phyloP scores from a whole-genome alignment of 1,140 invertebrate species.

The Chymomyza costata region DNA sequence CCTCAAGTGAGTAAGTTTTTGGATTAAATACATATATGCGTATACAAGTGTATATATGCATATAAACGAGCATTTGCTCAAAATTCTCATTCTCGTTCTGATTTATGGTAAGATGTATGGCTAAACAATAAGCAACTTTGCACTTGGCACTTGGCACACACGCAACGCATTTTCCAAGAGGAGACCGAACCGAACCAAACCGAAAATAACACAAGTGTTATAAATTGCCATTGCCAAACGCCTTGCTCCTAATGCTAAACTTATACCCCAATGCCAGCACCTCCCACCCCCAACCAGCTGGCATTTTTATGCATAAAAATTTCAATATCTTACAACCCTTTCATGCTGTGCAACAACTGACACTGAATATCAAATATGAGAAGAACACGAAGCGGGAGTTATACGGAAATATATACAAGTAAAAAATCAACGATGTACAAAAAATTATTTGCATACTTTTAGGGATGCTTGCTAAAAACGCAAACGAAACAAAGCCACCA shows the following conservation, averaged over 20 bases:
- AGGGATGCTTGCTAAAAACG: constrained; percentile 50
- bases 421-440: constrained; percentile 24
- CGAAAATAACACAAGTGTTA: constrained; percentile 46
- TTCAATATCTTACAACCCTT: constrained; percentile 72
- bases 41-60: no score
- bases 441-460: constrained; percentile 71
- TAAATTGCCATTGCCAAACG: constrained; percentile 46
- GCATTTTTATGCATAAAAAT: constrained; percentile 52
- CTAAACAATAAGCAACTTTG: constrained; percentile 61
- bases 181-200: no score
- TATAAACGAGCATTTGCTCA: no score
- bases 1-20: no score
- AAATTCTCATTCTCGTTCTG: no score
- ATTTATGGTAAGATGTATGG: constrained; percentile 37
- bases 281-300: constrained; percentile 3
- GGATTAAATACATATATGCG: no score
- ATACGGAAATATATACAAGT: no score
- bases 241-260: no score
- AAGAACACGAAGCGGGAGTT: constrained; percentile 22
- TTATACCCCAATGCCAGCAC: no score
- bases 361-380: constrained; percentile 73
- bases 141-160: no score
- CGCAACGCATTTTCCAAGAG: not conserved
- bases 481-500: constrained; percentile 25
- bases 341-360: constrained; percentile 44